These are phyloP conservation scores for Nasonia giraulti DNA, from an alignment of 1,140 invertebrate genomes.

Conservation along the genomic window DNA sequence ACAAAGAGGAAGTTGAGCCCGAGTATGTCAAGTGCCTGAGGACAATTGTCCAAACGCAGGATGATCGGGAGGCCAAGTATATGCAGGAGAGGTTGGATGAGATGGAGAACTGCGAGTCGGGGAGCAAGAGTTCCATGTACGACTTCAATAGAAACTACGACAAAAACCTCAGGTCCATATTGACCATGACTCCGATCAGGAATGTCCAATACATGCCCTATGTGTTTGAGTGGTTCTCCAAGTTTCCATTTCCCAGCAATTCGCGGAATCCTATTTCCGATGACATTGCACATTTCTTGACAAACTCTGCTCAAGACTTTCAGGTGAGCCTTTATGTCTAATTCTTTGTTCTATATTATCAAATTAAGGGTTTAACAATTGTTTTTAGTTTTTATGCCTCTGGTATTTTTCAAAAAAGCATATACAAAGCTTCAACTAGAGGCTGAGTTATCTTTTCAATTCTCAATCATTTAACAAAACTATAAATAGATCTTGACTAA, in stretches of 20 bases:
- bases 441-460: neutral
- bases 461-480: neutral
- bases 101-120: constrained; percentile 50
- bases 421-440: neutral
- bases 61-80: constrained; percentile 49
- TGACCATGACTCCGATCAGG: constrained; percentile 37
- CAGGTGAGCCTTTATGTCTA: neutral
- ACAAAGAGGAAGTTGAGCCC: neutral
- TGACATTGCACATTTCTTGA: constrained; percentile 57
- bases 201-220: constrained; percentile 60
- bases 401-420: no score
- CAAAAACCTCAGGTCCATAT: constrained; percentile 26
- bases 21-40: constrained; percentile 6
- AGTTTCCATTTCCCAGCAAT: constrained; percentile 54
- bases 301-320: constrained; percentile 31
- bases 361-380: no score
- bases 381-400: no score
- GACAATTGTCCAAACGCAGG: constrained; percentile 15
- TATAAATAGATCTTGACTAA: neutral
- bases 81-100: constrained; percentile 57
- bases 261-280: constrained; percentile 53
- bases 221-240: constrained; percentile 61
- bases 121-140: constrained; percentile 48
- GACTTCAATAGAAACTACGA: constrained; percentile 42
- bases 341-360: neutral